phyloP scores from a whole-genome alignment of 2,113 vertebrate species.

The Jaculus jaculus region DNA sequence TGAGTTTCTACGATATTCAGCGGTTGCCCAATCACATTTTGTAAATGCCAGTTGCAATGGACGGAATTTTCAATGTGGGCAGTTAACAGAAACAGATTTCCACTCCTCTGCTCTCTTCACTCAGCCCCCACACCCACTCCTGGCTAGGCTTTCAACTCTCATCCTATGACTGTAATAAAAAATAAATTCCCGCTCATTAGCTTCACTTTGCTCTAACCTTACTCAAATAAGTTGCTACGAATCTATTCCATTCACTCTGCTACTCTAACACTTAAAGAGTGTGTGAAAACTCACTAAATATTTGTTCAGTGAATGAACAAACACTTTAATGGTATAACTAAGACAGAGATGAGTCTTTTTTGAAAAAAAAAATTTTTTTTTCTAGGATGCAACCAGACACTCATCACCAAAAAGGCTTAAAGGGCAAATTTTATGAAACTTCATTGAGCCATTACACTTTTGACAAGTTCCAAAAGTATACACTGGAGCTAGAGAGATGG shows the following conservation, averaged over 20 bases:
- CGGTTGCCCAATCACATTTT: slow-evolving; percentile 63
- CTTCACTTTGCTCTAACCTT: neutral
- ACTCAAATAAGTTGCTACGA: neutral
- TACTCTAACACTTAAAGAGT: neutral
- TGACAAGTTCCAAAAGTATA: neutral
- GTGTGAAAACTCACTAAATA: neutral
- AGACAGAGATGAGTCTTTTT: neutral
- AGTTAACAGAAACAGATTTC: slow-evolving; percentile 65
- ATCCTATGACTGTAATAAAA: neutral
- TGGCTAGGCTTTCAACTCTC: slow-evolving; percentile 7
- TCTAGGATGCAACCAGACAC: slow-evolving; percentile 5
- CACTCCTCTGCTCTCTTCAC: slow-evolving; percentile 46
- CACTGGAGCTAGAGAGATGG: neutral
- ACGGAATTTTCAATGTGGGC: slow-evolving; percentile 65
- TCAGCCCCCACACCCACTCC: slow-evolving; percentile 26
- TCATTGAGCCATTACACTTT: neutral
- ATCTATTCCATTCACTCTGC: neutral
- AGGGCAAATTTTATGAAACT: neutral
- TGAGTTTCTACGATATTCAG: slow-evolving; percentile 46
- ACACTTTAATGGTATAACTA: neutral
- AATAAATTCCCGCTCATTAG: neutral
- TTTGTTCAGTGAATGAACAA: neutral
- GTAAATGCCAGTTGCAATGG: slow-evolving; percentile 42
- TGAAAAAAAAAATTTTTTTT: neutral
- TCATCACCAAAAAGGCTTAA: slow-evolving; percentile 24